phyloP scores from a whole-genome alignment of 2,888 invertebrate species.

The Globia sparganii region DNA sequence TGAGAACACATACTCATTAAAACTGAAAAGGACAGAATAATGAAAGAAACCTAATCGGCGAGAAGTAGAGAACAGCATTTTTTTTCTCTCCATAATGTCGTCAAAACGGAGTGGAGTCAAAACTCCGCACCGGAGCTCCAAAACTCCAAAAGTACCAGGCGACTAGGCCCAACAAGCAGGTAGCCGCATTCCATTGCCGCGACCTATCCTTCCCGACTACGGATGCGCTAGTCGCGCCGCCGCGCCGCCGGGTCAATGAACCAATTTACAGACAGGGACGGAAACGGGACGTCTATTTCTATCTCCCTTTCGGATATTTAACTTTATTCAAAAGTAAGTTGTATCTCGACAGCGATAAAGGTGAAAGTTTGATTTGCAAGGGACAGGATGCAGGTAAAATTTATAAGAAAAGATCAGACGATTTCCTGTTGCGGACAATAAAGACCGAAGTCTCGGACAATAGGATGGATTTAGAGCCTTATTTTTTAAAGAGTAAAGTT shows the following conservation, averaged over 20 bases:
- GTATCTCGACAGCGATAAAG: constrained; percentile 49
- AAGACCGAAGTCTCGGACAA: constrained; percentile 64
- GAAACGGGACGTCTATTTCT: constrained; percentile 81
- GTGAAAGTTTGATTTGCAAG: constrained; percentile 35
- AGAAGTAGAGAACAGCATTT: constrained; percentile 18
- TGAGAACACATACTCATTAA: background rate
- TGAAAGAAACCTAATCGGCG: background rate
- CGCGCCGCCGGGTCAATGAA: constrained; percentile 85
- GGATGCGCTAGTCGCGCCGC: constrained; percentile 75
- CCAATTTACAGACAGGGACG: constrained; percentile 77
- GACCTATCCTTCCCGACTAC: constrained; percentile 77
- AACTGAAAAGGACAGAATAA: constrained; percentile 9
- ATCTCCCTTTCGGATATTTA: constrained; percentile 66
- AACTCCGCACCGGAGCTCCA: constrained; percentile 78
- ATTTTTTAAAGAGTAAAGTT: constrained; percentile 38
- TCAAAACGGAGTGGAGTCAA: constrained; percentile 1
- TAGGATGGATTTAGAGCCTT: constrained; percentile 64
- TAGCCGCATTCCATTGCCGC: constrained; percentile 79
- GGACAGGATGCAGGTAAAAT: constrained; percentile 75
- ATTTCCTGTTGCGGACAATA: constrained; percentile 73
- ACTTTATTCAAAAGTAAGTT: constrained; percentile 38
- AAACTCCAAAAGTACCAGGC: constrained; percentile 86
- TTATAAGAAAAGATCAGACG: constrained; percentile 75
- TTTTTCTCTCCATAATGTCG: constrained; percentile 5
- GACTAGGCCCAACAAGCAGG: constrained; percentile 72